Base-by-base conservation (phyloP, 2,113 vertebrate genomes). In the Nanorana parkeri region DNA sequence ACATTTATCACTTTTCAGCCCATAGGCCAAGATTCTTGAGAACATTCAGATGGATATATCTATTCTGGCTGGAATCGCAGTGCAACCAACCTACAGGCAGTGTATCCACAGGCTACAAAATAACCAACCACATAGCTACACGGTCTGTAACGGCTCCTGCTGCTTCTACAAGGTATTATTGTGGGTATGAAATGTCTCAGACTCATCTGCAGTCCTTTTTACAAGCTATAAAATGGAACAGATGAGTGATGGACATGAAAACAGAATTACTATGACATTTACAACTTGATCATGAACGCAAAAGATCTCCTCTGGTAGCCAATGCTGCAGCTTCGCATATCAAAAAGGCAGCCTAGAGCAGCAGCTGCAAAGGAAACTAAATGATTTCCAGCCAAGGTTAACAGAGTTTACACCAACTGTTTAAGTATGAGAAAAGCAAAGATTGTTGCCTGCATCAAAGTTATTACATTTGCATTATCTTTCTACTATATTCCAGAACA, bases 371-470 rank as follows among this genome's bases (percentile, higher is more conserved):
- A 89, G 87, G 89, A 94, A 93, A 90, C 26, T 77, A 81, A 81
- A 88, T 88, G 91, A 93, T 92, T 92, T 77, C 78, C 78, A 89
- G 92, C 92, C 93, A 95, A 96, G 92, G 92, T 94, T 92, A 93
- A 87, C 88, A 84, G 81, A 89, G 83, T 87, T 73, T 68, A 68
- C 10, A 51, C 11, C 19, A 15, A 68, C n/a, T 68, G 67, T 68
- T 68, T 47, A 68, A 2, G 32, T 5, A 6, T 36, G 2, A 36
- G 2, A 47, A 15, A 47, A 47, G 41, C 41, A 47, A 15, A 36
- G 32, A 36, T 36, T 2, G 32, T 36, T 36, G 29, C 5, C 29
- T 32, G 32, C 8, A 36, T 36, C 32, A 36, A 36, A 36, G 32
- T 36, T 36, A 36, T 2, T 36, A 36, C 5, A 36, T 4, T 5